Evolutionary conservation across 2,113 vertebrate genomes (phyloP), one percentile per base, ranked within the genome.

Genomic region (Caranx melampygus): DNA sequence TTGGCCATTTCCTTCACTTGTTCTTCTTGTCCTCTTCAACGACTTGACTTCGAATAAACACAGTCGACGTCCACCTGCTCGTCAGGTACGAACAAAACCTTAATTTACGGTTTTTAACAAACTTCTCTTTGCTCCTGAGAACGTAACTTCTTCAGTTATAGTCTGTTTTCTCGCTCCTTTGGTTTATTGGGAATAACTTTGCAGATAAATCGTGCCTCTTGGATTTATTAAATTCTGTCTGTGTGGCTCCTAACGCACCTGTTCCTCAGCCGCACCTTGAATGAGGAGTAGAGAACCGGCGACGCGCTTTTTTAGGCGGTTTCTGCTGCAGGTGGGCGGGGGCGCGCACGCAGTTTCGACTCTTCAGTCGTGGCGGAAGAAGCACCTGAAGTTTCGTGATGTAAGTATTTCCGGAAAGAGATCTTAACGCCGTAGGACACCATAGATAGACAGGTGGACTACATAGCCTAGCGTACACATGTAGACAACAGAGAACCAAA

Each of bases 1-100:
- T 97, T 95, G 72, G 97, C 97, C 97, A 98, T 97, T 89, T 86
- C n/a, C 5, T 55, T 16, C 69, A 55, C 18, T 68, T 49, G 16
- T 49, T 63, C 42, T 61, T 55, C 18, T 74, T 64, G 45, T 69
- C 47, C n/a, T n/a, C 49, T 64, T 62, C 21, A 1, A 21, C 7
- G 8, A 51, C 16, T n/a, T 51, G 12, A 66, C 12, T 18, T 51
- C 33, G 49, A 70, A 42, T 3, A 10, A 71, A 66, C 35, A 68
- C 40, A 81, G 18, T 47, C 71, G 51, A 75, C 47, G 81, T 87
- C 81, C 86, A 88, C 83, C 83, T 84, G 84, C 20, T 69, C 37
- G 6, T 34, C 75, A 67, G 64, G 34, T 55, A 16, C 10, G 11
- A 59, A 75, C 10, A 13, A 59, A 75, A 31, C 21, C 16, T 55